Percentiles rank a stretch among this genome's conserved stretches.
These are phyloP conservation scores for Neodiprion lecontei DNA, from an alignment of 1,140 invertebrate species.

Conservation along the genomic window DNA sequence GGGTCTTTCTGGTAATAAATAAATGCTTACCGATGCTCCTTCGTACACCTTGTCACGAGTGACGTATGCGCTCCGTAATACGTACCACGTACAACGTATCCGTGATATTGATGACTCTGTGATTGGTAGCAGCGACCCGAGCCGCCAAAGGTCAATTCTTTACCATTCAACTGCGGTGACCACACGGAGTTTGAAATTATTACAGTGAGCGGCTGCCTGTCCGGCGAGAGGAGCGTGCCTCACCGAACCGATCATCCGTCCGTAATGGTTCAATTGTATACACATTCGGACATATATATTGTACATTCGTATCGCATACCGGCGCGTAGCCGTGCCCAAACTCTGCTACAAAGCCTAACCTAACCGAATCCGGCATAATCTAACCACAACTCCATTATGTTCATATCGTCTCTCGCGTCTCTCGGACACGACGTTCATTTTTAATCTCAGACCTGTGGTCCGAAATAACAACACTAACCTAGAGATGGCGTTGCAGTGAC, in stretches of 20 bases:
- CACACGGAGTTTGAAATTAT: slow-evolving; percentile 2
- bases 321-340: no score
- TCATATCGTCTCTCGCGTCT: no score
- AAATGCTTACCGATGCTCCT: not conserved
- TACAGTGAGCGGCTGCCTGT: not conserved
- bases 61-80: not conserved
- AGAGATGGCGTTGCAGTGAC: no score
- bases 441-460: no score
- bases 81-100: not conserved
- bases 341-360: no score
- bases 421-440: no score
- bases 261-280: slow-evolving; percentile 7
- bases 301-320: no score
- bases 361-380: no score
- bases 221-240: not conserved
- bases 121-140: not conserved
- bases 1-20: no score
- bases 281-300: not conserved
- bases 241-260: not conserved
- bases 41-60: not conserved
- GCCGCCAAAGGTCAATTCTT: not conserved
- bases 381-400: no score
- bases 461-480: no score
- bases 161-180: not conserved
- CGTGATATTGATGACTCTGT: not conserved